phyloP scores from a whole-genome alignment of 2,113 vertebrate genomes.

The Phalacrocorax pelagicus region DNA sequence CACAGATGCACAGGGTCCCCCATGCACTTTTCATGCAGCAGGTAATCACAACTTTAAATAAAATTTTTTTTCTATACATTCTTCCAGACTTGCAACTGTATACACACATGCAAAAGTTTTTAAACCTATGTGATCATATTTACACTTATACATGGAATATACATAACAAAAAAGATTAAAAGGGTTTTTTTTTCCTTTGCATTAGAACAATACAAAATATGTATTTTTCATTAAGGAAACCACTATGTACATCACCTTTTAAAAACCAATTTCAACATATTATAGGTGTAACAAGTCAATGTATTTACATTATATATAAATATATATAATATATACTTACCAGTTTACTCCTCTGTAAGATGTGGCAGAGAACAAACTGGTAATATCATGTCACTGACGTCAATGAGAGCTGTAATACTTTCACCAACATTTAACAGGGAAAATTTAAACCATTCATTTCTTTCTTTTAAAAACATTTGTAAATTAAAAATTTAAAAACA shows the following conservation, averaged over 20 bases:
- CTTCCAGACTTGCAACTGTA: conserved; percentile 84
- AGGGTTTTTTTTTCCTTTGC: conserved; percentile 71
- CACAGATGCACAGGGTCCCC: conserved; percentile 83
- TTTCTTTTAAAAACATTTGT: conserved; percentile 59
- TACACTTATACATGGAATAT: conserved; percentile 85
- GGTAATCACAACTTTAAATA: conserved; percentile 85
- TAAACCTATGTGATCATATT: conserved; percentile 81
- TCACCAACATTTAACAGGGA: conserved; percentile 70
- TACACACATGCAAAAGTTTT: conserved; percentile 84
- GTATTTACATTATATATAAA: conserved; percentile 79
- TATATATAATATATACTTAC: conserved; percentile 82
- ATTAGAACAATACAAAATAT: conserved; percentile 86
- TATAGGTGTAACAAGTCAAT: conserved; percentile 79
- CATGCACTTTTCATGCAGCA: conserved; percentile 85
- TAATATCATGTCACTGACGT: conserved; percentile 76
- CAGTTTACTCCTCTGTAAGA: conserved; percentile 76
- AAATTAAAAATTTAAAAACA: conserved; percentile 68
- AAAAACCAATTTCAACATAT: conserved; percentile 82
- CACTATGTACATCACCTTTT: conserved; percentile 85
- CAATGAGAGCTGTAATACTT: conserved; percentile 75
- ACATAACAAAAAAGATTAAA: conserved; percentile 81
- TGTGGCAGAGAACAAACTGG: conserved; percentile 79
- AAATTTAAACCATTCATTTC: conserved; percentile 60
- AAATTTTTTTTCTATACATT: conserved; percentile 83
- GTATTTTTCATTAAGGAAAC: conserved; percentile 84